Percentiles rank a stretch among this genome's conserved stretches.
These are phyloP conservation scores for Corvus moneduloides DNA, from an alignment of 2,113 vertebrate species.

Conservation along the genomic window DNA sequence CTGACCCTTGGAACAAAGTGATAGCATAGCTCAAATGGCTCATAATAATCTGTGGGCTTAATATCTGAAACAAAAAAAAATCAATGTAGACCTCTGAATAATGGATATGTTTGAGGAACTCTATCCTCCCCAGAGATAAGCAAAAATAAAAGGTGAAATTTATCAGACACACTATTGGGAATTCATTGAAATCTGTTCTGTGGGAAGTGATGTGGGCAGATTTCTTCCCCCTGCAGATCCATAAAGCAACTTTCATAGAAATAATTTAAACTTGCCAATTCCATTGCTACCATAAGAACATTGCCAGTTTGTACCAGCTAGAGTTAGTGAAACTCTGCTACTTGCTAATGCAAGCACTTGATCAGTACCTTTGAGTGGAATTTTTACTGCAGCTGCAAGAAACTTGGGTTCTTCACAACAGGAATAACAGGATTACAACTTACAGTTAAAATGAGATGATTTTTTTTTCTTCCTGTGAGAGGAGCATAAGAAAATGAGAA, in stretches of 20 bases:
- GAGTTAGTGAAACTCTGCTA: not conserved
- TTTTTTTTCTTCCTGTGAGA: not conserved
- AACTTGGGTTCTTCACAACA: not conserved
- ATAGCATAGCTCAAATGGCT: not conserved
- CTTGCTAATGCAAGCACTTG: not conserved
- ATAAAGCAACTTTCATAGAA: not conserved
- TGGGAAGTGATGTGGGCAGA: not conserved
- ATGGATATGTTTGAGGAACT: not conserved
- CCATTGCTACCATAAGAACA: not conserved
- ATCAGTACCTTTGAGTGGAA: not conserved
- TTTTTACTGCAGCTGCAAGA: not conserved
- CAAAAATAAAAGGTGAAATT: constrained; percentile 6
- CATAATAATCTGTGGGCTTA: not conserved
- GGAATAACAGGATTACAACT: not conserved
- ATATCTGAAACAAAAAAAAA: not conserved
- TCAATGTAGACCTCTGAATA: not conserved
- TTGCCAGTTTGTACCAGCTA: not conserved
- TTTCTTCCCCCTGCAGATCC: not conserved
- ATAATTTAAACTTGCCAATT: not conserved
- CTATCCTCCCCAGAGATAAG: not conserved
- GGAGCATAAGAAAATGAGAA: not conserved
- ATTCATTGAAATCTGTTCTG: not conserved
- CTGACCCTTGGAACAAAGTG: not conserved
- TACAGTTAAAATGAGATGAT: not conserved
- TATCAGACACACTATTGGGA: not conserved